Percentiles rank a stretch among this genome's conserved stretches.
Evolutionary conservation across 1,140 invertebrate species (phyloP).

Genomic region (Ceratina japonica): DNA sequence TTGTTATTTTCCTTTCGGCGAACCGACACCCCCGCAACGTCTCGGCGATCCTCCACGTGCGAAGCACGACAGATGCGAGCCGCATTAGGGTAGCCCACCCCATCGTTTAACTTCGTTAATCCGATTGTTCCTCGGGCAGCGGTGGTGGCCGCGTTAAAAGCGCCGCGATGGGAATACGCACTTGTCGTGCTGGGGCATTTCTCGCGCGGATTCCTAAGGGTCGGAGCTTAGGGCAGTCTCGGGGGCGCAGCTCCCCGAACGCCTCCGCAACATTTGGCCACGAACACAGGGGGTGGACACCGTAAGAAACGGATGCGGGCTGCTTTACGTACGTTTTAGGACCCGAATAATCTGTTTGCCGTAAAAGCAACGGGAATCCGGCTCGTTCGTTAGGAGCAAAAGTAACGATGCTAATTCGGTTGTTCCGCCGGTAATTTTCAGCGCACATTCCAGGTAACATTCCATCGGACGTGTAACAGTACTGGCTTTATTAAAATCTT

Average conservation of each 20-base stretch:
- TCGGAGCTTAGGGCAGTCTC: neutral
- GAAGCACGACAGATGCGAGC: conserved; percentile 67
- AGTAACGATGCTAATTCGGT: conserved; percentile 4
- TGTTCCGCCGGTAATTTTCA: conserved; percentile 7
- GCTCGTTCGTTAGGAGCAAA: neutral
- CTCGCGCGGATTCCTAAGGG: conserved; percentile 8
- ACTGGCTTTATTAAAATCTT: conserved; percentile 2
- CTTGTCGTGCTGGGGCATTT: conserved; percentile 61
- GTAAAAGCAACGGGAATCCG: no score
- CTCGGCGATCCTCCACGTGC: conserved; percentile 56
- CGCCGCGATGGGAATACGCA: conserved; percentile 68
- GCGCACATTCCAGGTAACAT: conserved; percentile 4
- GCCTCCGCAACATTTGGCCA: conserved; percentile 25
- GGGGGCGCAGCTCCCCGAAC: neutral
- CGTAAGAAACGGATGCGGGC: neutral
- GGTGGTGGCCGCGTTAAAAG: conserved; percentile 53
- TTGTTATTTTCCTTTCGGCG: conserved; percentile 28
- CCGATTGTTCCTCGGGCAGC: conserved; percentile 67
- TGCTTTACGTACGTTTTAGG: no score
- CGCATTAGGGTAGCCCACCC: conserved; percentile 37
- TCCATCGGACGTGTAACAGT: neutral
- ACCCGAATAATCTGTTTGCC: no score
- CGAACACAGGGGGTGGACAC: no score
- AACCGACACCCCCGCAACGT: conserved; percentile 54
- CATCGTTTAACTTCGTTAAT: conserved; percentile 71